Base-by-base conservation (phyloP, 92 coral and sea anemone species). In the Micromussa lordhowensis region DNA sequence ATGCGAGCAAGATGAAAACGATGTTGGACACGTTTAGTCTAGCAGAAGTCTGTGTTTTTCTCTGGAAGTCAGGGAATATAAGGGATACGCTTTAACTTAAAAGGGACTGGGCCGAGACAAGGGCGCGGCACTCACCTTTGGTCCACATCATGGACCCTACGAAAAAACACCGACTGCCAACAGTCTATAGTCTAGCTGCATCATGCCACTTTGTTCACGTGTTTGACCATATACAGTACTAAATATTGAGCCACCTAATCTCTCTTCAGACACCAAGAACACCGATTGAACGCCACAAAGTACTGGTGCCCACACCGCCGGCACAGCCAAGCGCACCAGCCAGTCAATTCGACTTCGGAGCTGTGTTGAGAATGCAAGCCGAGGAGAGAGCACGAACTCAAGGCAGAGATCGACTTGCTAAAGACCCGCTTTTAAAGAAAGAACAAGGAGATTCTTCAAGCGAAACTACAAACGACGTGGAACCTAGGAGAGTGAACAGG, bases 361-460 rank as follows among this genome's bases (percentile, higher is more conserved):
- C 89, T 64, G 89, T 86, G 30, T 66, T 86, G n/a, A 77, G 53
- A 10, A 86, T 78, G 82, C 89, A 86, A n/a, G 82, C 89, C 11
- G 68, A 63, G 75, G 89, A 86, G 21, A 77, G 40, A 35, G 89
- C 75, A 11, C 68, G 68, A 18, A 48, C 68, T 6, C 48, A 63
- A 38, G 32, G 22, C 13, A 66, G 31, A 10, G 89, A 49, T 59
- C 75, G 68, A 5, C 77, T 29, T 0, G 83, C 66, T 24, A 66
- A 49, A 34, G 76, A 77, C 66, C 89, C 89, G 14, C 83, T 86
- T 7, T 44, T 86, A 86, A 68, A 21, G 8, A 29, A 24, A 34
- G 89, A 86, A 63, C 61, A 57, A n/a, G 81, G 68, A 17, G 68
- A 77, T n/a, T 73, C 71, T 7, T 76, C 88, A 29, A 24, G 74